These are phyloP conservation scores for Megalops cyprinoides DNA, from an alignment of 2,797 vertebrate genomes.

Conservation along the genomic window DNA sequence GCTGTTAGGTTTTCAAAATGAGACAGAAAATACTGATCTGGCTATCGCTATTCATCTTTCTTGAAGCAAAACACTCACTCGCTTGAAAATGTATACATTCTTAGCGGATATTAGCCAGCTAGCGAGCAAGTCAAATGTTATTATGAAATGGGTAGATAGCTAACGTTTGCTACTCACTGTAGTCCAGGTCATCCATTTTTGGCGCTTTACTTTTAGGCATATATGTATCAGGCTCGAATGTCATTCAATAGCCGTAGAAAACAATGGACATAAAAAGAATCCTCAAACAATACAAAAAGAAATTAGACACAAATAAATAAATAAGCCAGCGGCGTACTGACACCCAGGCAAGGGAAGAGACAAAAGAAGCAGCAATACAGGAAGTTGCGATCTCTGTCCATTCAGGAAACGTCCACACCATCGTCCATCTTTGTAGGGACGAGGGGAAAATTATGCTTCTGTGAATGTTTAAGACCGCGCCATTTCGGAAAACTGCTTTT, in stretches of 20 bases:
- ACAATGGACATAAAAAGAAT: constrained; percentile 77
- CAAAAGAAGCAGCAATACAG: constrained; percentile 74
- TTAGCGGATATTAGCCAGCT: not conserved
- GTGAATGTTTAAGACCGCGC: constrained; percentile 6
- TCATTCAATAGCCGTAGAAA: constrained; percentile 78
- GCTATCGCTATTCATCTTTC: not conserved
- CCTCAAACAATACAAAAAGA: constrained; percentile 52
- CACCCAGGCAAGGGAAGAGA: constrained; percentile 68
- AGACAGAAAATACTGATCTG: not conserved
- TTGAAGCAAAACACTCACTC: not conserved
- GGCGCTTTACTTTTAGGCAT: constrained; percentile 87
- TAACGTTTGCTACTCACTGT: constrained; percentile 73
- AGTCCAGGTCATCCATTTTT: constrained; percentile 86
- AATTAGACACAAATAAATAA: constrained; percentile 63
- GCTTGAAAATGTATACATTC: not conserved
- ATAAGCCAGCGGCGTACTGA: constrained; percentile 60
- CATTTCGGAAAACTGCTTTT: constrained; percentile 27
- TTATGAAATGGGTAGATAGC: not conserved
- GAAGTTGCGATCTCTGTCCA: constrained; percentile 57
- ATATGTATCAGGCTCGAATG: constrained; percentile 82
- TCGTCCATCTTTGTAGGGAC: constrained; percentile 53
- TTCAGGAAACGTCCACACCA: not conserved
- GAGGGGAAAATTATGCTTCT: not conserved
- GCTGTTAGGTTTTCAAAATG: not conserved
- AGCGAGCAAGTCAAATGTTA: not conserved